Base-by-base conservation (phyloP, 1,140 invertebrate genomes). In the Melanaphis sacchari region DNA sequence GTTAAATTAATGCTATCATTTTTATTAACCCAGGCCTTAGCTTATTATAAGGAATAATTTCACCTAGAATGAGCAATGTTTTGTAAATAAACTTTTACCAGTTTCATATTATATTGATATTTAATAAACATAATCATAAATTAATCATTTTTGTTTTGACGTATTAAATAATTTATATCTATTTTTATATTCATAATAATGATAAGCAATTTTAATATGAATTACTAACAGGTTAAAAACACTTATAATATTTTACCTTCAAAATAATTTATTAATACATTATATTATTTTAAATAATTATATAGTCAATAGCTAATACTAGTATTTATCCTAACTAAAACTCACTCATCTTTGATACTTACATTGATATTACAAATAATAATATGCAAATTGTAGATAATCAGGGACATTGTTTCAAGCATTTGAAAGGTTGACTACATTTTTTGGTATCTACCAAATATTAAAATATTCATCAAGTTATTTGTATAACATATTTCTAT, bases 231-330 rank as follows among this genome's bases (percentile, higher is more conserved):
- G 59, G 59, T 76, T 76, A 76, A n/a, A 66, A 76, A n/a, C n/a
- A 76, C 59, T n/a, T 66, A 76, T 76, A 76, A 66, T 76, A 76
- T 76, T n/a, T 76, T 76, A 76, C 59, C 59, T 76, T 76, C 59
- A 76, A 76, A 76, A 76, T 76, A 76, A 76, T 76, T 76, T 76
- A 76, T 76, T 76, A 76, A 76, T 76, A 76, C 22, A 66, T 66
- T 66, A 66, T n/a, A 76, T n/a, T n/a, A 76, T n/a, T 76, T 76
- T 18, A 31, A 15, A 76, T n/a, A 49, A 49, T 49, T 49, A 49
- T 49, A 49, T 76, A 18, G n/a, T n/a, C 31, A 66, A n/a, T 66
- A n/a, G 59, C 18, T 15, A 76, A 76, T 76, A 76, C 31, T 36
- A 76, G 59, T n/a, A n/a, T 76, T 66, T 76, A 76, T 76, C 31